Conservation (phyloP, 92 coral and sea anemone genomes). For the Ricordea florida region DNA sequence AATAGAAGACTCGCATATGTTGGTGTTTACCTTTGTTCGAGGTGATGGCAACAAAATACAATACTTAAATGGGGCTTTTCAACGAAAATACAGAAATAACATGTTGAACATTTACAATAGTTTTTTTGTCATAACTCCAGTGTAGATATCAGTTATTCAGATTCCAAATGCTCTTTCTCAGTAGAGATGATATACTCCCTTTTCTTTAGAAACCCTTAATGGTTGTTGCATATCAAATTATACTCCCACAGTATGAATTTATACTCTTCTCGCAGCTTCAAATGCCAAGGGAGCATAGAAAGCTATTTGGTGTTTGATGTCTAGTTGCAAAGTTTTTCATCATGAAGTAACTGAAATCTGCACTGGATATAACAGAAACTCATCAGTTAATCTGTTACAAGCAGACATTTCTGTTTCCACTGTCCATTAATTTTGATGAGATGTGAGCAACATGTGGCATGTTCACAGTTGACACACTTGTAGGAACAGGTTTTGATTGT, state of each 20-base stretch:
- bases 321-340: not conserved
- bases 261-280: too few relatives aligned
- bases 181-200: too few relatives aligned
- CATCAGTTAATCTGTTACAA: not conserved
- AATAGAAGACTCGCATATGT: slow-evolving; percentile 25
- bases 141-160: not conserved
- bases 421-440: not conserved
- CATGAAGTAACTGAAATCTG: not conserved
- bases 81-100: not conserved
- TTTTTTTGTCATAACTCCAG: not conserved
- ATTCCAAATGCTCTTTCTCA: too few relatives aligned
- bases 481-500: too few relatives aligned
- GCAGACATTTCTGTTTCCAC: not conserved
- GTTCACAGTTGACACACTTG: too few relatives aligned
- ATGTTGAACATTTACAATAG: not conserved
- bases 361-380: not conserved
- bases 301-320: too few relatives aligned
- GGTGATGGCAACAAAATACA: slow-evolving; percentile 48
- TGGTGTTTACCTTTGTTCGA: slow-evolving; percentile 52
- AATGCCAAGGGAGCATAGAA: too few relatives aligned
- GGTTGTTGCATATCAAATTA: too few relatives aligned
- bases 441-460: not conserved
- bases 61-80: not conserved
- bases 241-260: too few relatives aligned
- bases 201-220: too few relatives aligned